Evolutionary conservation across 2,113 vertebrate genomes (phyloP), one percentile per base, ranked within the genome.

Genomic region (Sardina pilchardus): DNA sequence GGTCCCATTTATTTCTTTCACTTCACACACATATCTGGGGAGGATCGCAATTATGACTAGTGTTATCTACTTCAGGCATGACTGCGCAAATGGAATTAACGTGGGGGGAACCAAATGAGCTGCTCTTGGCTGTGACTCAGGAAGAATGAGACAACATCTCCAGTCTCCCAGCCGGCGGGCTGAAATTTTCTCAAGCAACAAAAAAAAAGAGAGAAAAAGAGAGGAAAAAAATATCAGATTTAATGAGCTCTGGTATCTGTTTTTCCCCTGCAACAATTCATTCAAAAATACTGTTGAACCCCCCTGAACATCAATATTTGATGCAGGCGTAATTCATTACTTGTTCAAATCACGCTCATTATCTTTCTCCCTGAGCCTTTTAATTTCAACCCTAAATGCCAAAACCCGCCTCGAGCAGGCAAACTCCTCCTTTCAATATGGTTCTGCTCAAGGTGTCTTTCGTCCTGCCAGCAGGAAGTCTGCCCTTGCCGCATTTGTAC

Each of bases 41-140:
- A 83, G 82, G 71, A 48, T 80, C 67, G 82, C 53, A 84, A 85
- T 85, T 88, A 85, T 85, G 44, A 85, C 16, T 48, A 82, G 75
- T 44, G 42, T 83, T 88, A 88, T 85, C 85, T 71, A 78, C 83
- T 59, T 36, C 43, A 84, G 47, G 56, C 82, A 84, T 84, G 87
- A 86, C 82, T 82, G 87, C 21, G 14, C 56, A 82, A 86, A 83
- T 82, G 78, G n/a, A 86, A 81, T 88, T 84, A 88, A 86, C 63
- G 56, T 53, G 83, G 48, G 85, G 85, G 36, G 9, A 42, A 14
- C 34, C 8, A 34, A 83, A 81, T 36, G 36, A 78, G 17, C 45
- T 82, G 48, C 42, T 85, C 71, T 83, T 59, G 56, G 34, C 50
- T 81, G 42, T 82, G 24, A 84, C 71, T 82, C 63, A 71, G 82